Evolutionary conservation across 1,140 invertebrate species (phyloP).

Genomic region (Tetraneura akinire): DNA sequence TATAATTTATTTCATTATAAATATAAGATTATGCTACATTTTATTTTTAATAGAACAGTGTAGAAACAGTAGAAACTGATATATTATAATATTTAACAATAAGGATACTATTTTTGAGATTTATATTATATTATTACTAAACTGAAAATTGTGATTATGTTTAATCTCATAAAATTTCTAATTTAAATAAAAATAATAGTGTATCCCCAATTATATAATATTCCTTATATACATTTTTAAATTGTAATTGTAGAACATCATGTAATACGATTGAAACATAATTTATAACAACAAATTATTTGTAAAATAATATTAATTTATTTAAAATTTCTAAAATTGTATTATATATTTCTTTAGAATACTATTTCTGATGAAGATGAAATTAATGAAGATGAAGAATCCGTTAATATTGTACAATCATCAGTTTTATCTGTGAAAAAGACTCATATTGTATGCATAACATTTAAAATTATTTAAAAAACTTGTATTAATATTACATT

Average conservation of each 20-base stretch:
- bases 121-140: too few relatives aligned
- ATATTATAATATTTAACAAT: too few relatives aligned
- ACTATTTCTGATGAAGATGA: constrained; percentile 16
- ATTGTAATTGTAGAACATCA: not conserved
- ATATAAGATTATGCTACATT: too few relatives aligned
- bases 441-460: constrained; percentile 9
- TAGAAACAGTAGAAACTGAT: too few relatives aligned
- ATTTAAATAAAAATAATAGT: too few relatives aligned
- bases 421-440: not conserved
- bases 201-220: too few relatives aligned
- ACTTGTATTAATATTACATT: not conserved
- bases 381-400: not conserved
- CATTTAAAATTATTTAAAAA: not conserved
- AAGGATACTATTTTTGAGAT: too few relatives aligned
- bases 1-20: too few relatives aligned
- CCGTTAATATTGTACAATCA: not conserved
- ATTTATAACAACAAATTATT: not conserved
- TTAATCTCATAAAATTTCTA: too few relatives aligned
- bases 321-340: not conserved
- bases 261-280: not conserved
- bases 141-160: too few relatives aligned
- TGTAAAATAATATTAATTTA: not conserved
- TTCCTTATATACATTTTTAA: too few relatives aligned
- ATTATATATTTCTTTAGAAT: not conserved
- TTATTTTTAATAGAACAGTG: too few relatives aligned